These are phyloP conservation scores for Thalpophila matura DNA, from an alignment of 2,888 invertebrate species.

Conservation along the genomic window DNA sequence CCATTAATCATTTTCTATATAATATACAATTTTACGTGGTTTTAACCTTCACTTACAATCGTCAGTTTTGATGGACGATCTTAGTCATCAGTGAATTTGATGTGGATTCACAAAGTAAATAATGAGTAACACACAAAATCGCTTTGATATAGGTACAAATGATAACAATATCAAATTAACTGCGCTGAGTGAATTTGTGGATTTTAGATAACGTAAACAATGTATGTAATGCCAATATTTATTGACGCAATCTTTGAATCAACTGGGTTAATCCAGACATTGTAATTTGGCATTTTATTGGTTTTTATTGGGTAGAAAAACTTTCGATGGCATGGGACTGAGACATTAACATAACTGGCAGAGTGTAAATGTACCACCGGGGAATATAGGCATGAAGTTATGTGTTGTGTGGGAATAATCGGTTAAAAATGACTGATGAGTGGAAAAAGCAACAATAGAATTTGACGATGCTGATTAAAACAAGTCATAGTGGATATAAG, in stretches of 20 bases:
- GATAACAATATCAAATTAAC: slow-evolving; percentile 40
- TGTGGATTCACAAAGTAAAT: slow-evolving; percentile 47
- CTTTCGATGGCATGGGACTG: too few species aligned
- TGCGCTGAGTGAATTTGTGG: slow-evolving; percentile 37
- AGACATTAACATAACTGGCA: too few species aligned
- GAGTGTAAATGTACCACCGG: too few species aligned
- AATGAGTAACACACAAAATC: slow-evolving; percentile 33
- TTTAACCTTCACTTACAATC: slow-evolving; percentile 19
- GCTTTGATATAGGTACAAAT: slow-evolving; percentile 43
- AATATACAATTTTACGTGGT: slow-evolving; percentile 11
- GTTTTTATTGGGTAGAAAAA: too few species aligned
- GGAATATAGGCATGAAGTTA: too few species aligned
- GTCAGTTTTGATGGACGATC: slow-evolving; percentile 39
- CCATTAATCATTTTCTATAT: slow-evolving; percentile 30
- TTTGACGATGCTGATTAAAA: too few species aligned
- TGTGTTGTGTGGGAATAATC: too few species aligned
- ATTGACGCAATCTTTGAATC: slow-evolving; percentile 27
- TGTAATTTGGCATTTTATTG: neutral
- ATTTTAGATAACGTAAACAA: slow-evolving; percentile 38
- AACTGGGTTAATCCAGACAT: neutral
- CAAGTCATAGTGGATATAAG: too few species aligned
- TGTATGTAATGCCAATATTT: slow-evolving; percentile 31
- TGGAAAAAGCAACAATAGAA: too few species aligned
- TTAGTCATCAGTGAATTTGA: slow-evolving; percentile 53
- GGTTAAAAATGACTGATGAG: too few species aligned